Conservation (phyloP, 2,113 vertebrate genomes). For the Orthonyx spaldingii region DNA sequence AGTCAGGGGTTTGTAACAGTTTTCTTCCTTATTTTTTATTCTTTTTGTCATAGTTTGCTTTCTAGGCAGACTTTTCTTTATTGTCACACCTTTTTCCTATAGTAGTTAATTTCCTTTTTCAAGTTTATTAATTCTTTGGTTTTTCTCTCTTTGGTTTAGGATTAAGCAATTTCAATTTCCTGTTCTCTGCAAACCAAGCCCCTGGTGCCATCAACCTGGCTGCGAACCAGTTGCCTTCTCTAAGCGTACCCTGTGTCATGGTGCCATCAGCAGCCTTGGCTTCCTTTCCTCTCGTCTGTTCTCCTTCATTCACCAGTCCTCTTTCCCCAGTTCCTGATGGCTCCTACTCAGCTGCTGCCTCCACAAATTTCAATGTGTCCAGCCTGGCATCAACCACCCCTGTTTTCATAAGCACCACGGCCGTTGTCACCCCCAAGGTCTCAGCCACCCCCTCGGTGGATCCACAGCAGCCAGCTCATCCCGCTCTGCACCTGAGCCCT, state of each 20-base stretch:
- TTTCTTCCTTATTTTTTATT: background rate
- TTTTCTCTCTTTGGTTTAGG: slow-evolving; percentile 62
- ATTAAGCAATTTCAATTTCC: slow-evolving; percentile 77
- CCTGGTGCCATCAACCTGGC: slow-evolving; percentile 58
- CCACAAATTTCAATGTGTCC: slow-evolving; percentile 73
- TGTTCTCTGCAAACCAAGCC: slow-evolving; percentile 77
- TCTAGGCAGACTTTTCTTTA: background rate
- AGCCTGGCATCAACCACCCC: slow-evolving; percentile 66
- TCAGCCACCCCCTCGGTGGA: background rate
- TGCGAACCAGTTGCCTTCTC: slow-evolving; percentile 65
- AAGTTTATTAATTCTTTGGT: background rate
- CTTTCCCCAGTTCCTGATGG: slow-evolving; percentile 15
- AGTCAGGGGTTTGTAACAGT: background rate
- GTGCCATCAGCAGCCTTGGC: slow-evolving; percentile 78
- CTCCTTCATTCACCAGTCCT: slow-evolving; percentile 42
- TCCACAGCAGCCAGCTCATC: slow-evolving; percentile 22
- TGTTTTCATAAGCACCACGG: slow-evolving; percentile 70
- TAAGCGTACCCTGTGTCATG: slow-evolving; percentile 83
- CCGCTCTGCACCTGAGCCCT: slow-evolving; percentile 51
- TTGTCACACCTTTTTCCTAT: background rate
- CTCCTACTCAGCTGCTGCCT: slow-evolving; percentile 37
- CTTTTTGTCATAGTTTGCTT: background rate
- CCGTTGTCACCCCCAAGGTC: slow-evolving; percentile 54
- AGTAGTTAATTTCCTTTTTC: background rate
- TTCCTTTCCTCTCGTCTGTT: slow-evolving; percentile 79